Percentiles rank a stretch among this genome's conserved stretches.
phyloP scores from a whole-genome alignment of 2,888 invertebrate species.

The Antheraea assamensis region DNA sequence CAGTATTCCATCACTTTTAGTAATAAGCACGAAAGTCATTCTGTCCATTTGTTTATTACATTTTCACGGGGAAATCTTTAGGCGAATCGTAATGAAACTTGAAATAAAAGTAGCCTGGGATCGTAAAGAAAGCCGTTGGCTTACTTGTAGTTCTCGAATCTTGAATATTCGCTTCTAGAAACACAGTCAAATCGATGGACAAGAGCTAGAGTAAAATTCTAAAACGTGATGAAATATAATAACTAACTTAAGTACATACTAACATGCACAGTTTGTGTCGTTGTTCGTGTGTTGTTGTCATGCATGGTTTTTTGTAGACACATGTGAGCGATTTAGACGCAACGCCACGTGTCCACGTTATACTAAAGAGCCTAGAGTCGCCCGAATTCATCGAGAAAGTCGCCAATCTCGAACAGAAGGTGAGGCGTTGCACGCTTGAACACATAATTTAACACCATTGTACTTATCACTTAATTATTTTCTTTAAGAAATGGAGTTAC shows the following conservation, averaged over 20 bases:
- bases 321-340: slow-evolving; percentile 63
- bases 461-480: not conserved
- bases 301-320: slow-evolving; percentile 77
- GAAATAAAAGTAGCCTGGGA: no score
- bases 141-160: no score
- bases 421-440: slow-evolving; percentile 56
- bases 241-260: slow-evolving; percentile 16
- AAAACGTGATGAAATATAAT: no score
- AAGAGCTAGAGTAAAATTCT: no score
- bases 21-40: no score
- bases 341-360: slow-evolving; percentile 58
- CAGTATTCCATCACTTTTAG: no score
- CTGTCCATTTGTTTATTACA: no score
- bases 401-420: slow-evolving; percentile 74
- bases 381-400: slow-evolving; percentile 78
- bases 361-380: slow-evolving; percentile 66
- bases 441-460: not conserved
- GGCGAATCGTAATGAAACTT: no score
- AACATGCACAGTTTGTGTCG: slow-evolving; percentile 40
- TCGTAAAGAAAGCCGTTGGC: no score
- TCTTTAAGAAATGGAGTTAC: not conserved
- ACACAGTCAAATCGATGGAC: no score
- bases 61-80: no score
- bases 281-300: slow-evolving; percentile 43
- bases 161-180: no score